phyloP scores from a whole-genome alignment of 2,113 vertebrate genomes.

The Tachycineta bicolor region DNA sequence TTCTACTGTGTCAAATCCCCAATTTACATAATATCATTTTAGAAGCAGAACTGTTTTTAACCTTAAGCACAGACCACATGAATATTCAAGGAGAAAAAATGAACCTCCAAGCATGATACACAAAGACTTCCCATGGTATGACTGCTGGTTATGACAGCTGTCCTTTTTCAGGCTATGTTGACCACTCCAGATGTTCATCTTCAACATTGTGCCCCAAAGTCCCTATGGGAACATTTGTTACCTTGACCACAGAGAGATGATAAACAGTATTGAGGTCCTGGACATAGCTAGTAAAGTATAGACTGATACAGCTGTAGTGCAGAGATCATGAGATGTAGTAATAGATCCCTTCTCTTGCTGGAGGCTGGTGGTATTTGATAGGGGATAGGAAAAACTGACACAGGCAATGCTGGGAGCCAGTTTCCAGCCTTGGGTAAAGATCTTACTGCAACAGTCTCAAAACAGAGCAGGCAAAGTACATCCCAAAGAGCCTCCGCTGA shows the following conservation, averaged over 20 bases:
- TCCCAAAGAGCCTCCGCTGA: constrained; percentile 40
- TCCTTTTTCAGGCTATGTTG: neutral
- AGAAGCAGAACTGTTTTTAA: neutral
- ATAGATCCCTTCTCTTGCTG: neutral
- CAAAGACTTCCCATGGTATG: neutral
- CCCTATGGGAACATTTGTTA: neutral
- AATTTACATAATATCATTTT: neutral
- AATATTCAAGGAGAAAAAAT: neutral
- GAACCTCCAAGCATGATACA: neutral
- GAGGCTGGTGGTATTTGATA: constrained; percentile 28
- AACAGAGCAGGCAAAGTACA: constrained; percentile 40
- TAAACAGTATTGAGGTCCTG: neutral
- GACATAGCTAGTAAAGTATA: neutral
- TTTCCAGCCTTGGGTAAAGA: constrained; percentile 44
- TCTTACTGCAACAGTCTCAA: constrained; percentile 38
- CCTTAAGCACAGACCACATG: neutral
- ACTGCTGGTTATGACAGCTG: neutral
- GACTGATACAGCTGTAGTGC: neutral
- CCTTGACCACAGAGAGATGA: neutral
- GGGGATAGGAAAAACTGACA: constrained; percentile 64
- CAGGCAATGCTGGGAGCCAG: neutral
- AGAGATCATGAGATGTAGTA: neutral
- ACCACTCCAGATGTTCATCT: neutral
- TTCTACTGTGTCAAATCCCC: neutral
- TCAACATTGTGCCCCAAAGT: neutral